Base-by-base conservation (phyloP, 2,888 invertebrate genomes). In the Ashinkailepas kermadecensis region DNA sequence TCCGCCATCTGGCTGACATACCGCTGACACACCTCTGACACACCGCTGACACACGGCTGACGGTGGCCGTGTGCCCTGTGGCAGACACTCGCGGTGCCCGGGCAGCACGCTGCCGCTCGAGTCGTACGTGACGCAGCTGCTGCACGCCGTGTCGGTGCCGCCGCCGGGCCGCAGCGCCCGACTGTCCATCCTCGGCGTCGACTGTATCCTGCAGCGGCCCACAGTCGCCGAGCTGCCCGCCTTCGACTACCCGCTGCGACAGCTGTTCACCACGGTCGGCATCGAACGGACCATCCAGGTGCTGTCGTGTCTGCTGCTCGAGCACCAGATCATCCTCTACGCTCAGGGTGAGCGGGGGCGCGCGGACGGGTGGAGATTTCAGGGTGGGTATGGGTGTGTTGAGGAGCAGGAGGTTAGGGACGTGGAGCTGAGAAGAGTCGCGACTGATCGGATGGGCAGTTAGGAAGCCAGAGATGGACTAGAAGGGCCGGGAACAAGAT, bases 281-380 rank as follows among this genome's bases (percentile, higher is more conserved):
- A 93, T 97, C 9, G 97, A 99, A 86, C 94, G 94, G 87, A 93
- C 97, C 81, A 91, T 99, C 84, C 95, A 96, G 87, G 90, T 99
- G 80, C 95, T 97, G 87, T 96, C 97, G 70, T 97, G 98, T 89
- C 93, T 98, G 81, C 89, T 99, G 57, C 89, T 99, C 59, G 99
- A 99, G 89, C 96, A 98, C 88, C 99, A 99, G 90, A 94, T 99
- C 83, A 90, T 99, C 74, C 90, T 99, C 56, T 93, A 95, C 87
- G 98, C 98, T 83, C 92, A 92, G 88, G 95, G 96, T 96, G 74
- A 80, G 83, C 11, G 54, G n/a, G n/a, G 59, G 59, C 12, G 12
- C 15, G 59, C 39, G 39, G 39, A 39, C 39, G 39, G 39, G 39
- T 39, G 39, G 39, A 39, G 39, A 39, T 1, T 39, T 39, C 39